A percentile compares a stretch with the other conserved stretches of the same genome.
These are phyloP conservation scores for Sebastes elongatus DNA, from an alignment of 2,797 vertebrate genomes.

Conservation along the genomic window DNA sequence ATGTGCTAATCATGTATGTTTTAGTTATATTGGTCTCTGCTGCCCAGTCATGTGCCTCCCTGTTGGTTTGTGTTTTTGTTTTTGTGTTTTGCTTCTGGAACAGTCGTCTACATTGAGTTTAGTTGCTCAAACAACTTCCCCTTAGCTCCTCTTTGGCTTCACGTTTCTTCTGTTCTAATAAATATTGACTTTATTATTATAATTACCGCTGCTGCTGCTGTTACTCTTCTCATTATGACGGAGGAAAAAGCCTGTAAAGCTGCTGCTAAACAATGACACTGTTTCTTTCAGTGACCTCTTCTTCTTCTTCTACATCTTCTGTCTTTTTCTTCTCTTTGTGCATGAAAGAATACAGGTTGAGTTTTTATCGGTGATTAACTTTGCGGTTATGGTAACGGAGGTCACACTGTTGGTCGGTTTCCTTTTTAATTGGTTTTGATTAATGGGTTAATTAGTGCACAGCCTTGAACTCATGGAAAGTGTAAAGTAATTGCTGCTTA, in stretches of 20 bases:
- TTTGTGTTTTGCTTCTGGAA: background rate
- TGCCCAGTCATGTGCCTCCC: background rate
- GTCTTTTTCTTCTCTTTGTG: background rate
- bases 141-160: background rate
- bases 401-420: background rate
- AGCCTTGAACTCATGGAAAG: background rate
- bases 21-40: background rate
- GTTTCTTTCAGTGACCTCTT: background rate
- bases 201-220: background rate
- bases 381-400: background rate
- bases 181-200: background rate
- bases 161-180: background rate
- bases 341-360: background rate
- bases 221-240: background rate
- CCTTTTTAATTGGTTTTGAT: conserved; percentile 2
- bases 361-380: background rate
- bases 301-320: background rate
- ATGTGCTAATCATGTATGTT: background rate
- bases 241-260: background rate
- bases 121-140: background rate
- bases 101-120: background rate
- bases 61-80: background rate
- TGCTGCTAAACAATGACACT: background rate
- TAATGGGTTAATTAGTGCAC: background rate
- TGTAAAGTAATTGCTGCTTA: background rate